phyloP scores from a whole-genome alignment of 37 sponge, comb jelly and placozoan genomes.

The Haliclona indistincta region DNA sequence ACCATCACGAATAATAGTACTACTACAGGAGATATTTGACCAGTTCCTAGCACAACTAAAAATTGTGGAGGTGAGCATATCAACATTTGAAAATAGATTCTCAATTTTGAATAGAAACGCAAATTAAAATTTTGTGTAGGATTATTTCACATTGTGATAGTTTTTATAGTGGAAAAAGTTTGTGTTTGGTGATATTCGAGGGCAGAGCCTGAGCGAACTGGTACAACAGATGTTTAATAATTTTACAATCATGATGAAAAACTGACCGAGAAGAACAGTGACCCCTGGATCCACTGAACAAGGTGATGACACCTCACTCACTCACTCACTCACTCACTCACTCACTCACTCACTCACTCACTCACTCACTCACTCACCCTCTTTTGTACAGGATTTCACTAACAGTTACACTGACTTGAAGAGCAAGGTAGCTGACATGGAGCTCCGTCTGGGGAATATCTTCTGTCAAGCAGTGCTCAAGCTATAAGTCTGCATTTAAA shows the following conservation, averaged over 20 bases:
- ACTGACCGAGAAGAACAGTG: constrained; percentile 67
- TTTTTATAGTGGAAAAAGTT: constrained; percentile 91
- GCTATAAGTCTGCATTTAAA: constrained; percentile 84
- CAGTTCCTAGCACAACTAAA: constrained; percentile 68
- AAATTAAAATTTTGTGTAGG: constrained; percentile 36
- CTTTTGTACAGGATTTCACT: constrained; percentile 66
- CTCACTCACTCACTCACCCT: too few relatives aligned
- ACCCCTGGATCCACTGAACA: constrained; percentile 76
- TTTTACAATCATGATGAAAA: constrained; percentile 71
- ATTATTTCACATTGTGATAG: constrained; percentile 81
- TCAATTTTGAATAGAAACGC: background rate
- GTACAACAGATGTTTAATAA: constrained; percentile 75
- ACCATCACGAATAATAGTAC: constrained; percentile 86
- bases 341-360: background rate
- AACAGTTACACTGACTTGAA: constrained; percentile 74
- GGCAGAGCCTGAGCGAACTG: constrained; percentile 57
- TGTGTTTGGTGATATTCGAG: constrained; percentile 89
- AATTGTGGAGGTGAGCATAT: constrained; percentile 62
- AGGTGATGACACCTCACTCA: constrained; percentile 35
- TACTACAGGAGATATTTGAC: constrained; percentile 92
- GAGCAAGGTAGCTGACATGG: constrained; percentile 66
- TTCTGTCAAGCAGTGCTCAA: constrained; percentile 89
- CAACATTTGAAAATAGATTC: background rate
- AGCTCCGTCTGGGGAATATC: constrained; percentile 78
- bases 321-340: background rate